These are phyloP conservation scores for Amiota communis DNA, from an alignment of 2,888 invertebrate species.

Conservation along the genomic window DNA sequence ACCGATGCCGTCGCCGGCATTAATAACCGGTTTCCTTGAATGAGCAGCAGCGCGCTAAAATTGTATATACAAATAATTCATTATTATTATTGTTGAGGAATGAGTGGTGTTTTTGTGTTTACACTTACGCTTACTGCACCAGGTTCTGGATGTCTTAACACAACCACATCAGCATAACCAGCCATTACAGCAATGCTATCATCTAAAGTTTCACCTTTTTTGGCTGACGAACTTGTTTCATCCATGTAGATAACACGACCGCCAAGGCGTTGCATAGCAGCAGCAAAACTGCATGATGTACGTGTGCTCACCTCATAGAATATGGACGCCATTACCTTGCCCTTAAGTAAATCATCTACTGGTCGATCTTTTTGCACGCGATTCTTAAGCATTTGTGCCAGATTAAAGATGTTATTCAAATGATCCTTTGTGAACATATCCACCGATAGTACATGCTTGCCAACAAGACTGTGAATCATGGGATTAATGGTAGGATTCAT, in stretches of 20 bases:
- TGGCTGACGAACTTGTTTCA: constrained; percentile 90
- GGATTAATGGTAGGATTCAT: constrained; percentile 64
- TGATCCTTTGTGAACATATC: constrained; percentile 91
- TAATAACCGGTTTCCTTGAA: constrained; percentile 92
- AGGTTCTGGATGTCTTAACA: constrained; percentile 93
- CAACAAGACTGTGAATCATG: constrained; percentile 75
- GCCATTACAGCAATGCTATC: constrained; percentile 90
- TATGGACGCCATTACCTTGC: constrained; percentile 95
- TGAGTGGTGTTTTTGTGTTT: not conserved
- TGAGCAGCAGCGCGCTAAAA: constrained; percentile 84
- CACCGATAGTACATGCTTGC: constrained; percentile 89
- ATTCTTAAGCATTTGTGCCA: constrained; percentile 90
- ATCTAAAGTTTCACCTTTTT: constrained; percentile 97
- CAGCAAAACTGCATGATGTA: constrained; percentile 95
- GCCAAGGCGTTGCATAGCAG: constrained; percentile 97
- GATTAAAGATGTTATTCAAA: constrained; percentile 93
- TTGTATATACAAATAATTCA: not conserved
- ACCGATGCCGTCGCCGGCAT: constrained; percentile 97
- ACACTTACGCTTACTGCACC: constrained; percentile 88
- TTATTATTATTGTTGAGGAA: not conserved
- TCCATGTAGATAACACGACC: constrained; percentile 94
- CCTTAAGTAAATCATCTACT: constrained; percentile 89
- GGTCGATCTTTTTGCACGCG: constrained; percentile 88
- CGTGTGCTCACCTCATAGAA: constrained; percentile 99
- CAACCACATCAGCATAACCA: constrained; percentile 94